Evolutionary conservation across 2,888 invertebrate species (phyloP), one percentile per base, ranked within the genome.

Genomic region (Rhagonycha fulva): DNA sequence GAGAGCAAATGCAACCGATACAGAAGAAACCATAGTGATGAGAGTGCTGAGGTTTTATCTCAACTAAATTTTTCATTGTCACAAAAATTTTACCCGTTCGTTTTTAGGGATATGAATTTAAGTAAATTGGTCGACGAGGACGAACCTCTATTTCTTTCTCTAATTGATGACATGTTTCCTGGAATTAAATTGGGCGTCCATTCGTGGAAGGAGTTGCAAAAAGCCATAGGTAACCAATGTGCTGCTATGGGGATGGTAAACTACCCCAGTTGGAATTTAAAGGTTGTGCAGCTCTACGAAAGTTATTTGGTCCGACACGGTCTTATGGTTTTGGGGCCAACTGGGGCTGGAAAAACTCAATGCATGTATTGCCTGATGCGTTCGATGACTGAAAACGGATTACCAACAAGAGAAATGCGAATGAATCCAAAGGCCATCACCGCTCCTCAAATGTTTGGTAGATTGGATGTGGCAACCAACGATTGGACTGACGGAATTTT

Each of bases 401-500:
- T 88, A 71, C 94, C 95, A 0, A 96, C 96, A 85, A 94, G 89
- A 82, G 96, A 97, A 89, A 92, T 95, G 90, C 89, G 96, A 82
- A 96, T 97, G 96, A 97, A 97, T 89, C 97, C 97, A 0, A 97
- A 96, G 89, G 96, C 96, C 3, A 96, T 97, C 79, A 96, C 96
- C 23, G 96, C 96, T 0, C 93, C 96, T 0, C 96, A 97, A 90
- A 97, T 97, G 95, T 97, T 96, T 87, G 96, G 96, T 0, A 91
- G 93, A 62, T 88, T 97, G 61, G 97, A 97, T 87, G 96, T 95
- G 0, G 94, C 96, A 0, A 97, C 97, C 0, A 97, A 97, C 86
- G 97, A 97, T 85, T 97, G 97, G 97, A 97, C 96, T 0, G 97
- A 97, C 88, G 97, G 97, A 14, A 97, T 97, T 83, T 97, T 97